These are phyloP conservation scores for Pogonomyrmex californicus DNA, from an alignment of 1,140 invertebrate genomes.

Conservation along the genomic window DNA sequence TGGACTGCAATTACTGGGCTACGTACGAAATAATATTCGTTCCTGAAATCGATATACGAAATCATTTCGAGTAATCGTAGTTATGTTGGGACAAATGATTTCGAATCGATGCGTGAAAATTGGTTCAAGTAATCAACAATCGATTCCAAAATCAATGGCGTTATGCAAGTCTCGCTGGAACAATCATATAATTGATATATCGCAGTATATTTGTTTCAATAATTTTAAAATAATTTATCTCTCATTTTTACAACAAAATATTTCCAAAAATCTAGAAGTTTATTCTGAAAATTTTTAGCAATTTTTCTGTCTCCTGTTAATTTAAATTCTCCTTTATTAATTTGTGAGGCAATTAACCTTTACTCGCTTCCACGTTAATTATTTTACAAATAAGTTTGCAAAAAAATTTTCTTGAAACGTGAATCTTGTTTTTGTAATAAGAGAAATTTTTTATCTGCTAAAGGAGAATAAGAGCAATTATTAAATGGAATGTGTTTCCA, in stretches of 20 bases:
- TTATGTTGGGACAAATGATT: not conserved
- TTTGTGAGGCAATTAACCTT: not conserved
- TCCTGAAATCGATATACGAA: not conserved
- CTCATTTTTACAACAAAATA: not conserved
- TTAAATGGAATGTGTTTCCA: not conserved
- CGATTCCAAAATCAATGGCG: not conserved
- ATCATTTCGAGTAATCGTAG: not conserved
- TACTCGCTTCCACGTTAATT: not conserved
- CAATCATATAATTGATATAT: not conserved
- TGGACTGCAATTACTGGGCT: not conserved
- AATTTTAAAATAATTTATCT: not conserved
- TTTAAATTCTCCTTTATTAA: slow-evolving; percentile 20
- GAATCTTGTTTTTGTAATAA: not conserved
- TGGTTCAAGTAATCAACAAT: slow-evolving; percentile 3
- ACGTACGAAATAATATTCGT: not conserved
- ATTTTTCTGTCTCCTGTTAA: not conserved
- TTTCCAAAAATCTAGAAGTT: not conserved
- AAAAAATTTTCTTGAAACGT: not conserved
- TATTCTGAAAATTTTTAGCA: not conserved
- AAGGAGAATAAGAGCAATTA: slow-evolving; percentile 15
- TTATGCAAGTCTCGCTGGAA: not conserved
- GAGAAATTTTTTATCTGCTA: not conserved
- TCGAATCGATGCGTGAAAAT: not conserved
- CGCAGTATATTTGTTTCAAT: not conserved
- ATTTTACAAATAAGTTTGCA: not conserved